Conservation (phyloP, 2,888 invertebrate genomes). For the Drosophila fungiperda region DNA sequence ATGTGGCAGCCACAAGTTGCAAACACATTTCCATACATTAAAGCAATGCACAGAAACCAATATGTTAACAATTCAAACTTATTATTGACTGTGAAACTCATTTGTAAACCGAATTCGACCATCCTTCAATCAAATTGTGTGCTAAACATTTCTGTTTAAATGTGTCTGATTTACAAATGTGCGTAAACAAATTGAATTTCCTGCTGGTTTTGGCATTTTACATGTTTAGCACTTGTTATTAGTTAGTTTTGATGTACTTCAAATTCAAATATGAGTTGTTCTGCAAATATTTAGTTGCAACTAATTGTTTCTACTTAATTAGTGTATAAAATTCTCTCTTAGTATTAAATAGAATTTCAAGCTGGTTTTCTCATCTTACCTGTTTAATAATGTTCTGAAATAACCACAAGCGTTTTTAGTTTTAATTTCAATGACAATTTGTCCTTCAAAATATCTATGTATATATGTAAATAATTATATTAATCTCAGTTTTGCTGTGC, state of each 20-base stretch:
- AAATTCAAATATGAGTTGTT: neutral
- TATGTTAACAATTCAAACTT: slow-evolving; percentile 4
- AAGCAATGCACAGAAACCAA: slow-evolving; percentile 10
- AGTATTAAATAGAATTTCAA: neutral
- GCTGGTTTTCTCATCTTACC: neutral
- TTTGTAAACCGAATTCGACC: slow-evolving; percentile 7
- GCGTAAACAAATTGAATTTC: neutral
- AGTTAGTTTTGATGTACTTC: neutral
- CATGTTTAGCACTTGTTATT: neutral
- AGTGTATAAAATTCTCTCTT: neutral
- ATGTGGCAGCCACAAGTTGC: slow-evolving; percentile 47
- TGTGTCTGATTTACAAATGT: neutral
- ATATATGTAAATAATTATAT: neutral
- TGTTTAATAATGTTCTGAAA: neutral
- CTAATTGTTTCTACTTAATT: neutral
- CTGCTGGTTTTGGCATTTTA: neutral
- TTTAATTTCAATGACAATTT: neutral
- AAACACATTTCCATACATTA: slow-evolving; percentile 31
- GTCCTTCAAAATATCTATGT: neutral
- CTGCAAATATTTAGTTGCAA: neutral
- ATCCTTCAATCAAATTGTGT: slow-evolving; percentile 9
- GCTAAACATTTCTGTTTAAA: neutral
- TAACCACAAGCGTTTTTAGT: neutral
- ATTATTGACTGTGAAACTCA: slow-evolving; percentile 26
- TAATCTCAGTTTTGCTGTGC: neutral